Evolutionary conservation across 1,140 invertebrate species (phyloP).

Genomic region (Lanistes nyassanus): DNA sequence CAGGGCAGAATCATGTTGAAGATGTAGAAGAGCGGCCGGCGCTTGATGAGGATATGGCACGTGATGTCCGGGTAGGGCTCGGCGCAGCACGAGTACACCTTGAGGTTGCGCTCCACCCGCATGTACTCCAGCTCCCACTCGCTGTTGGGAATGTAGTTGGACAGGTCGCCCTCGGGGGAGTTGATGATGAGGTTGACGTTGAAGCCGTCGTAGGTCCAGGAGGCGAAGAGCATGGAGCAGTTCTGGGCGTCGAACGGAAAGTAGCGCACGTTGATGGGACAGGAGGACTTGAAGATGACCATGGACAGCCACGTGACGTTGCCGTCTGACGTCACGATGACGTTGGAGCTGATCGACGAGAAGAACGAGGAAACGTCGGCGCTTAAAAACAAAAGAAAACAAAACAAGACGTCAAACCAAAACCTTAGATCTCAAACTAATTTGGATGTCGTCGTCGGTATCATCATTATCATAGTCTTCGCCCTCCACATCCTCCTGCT

Average conservation of each 20-base stretch:
- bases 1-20: constrained; percentile 85
- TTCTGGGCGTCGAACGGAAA: constrained; percentile 71
- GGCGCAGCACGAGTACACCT: constrained; percentile 77
- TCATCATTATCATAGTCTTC: no score
- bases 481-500: no score
- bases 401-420: no score
- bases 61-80: constrained; percentile 64
- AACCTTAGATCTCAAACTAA: no score
- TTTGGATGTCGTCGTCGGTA: no score
- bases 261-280: constrained; percentile 68
- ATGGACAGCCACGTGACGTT: constrained; percentile 70
- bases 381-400: constrained; percentile 43
- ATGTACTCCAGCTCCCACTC: constrained; percentile 66
- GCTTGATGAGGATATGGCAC: constrained; percentile 69
- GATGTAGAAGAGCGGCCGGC: constrained; percentile 89
- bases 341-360: constrained; percentile 66
- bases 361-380: constrained; percentile 61
- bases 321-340: constrained; percentile 68
- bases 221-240: constrained; percentile 79
- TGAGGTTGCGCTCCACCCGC: constrained; percentile 72
- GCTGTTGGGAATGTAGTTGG: constrained; percentile 68
- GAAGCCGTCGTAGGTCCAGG: constrained; percentile 93
- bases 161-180: constrained; percentile 60
- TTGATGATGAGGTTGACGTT: constrained; percentile 54
- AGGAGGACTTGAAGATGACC: constrained; percentile 69